Conservation (phyloP, 2,888 invertebrate species). For the Cinara cedri region DNA sequence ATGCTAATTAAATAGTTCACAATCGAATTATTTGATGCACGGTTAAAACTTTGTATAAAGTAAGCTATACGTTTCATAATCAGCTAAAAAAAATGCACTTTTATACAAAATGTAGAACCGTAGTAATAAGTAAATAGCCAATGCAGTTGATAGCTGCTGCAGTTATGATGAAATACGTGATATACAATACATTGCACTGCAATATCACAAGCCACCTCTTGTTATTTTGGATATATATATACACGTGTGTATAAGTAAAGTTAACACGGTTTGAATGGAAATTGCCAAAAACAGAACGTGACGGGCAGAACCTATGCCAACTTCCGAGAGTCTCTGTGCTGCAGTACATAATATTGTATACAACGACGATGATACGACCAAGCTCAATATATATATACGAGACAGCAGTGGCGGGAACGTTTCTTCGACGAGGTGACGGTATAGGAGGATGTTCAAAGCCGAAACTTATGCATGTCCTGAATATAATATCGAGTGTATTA, state of each 20-base stretch:
- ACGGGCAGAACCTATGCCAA: slow-evolving; percentile 36
- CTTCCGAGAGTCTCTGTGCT: slow-evolving; percentile 6
- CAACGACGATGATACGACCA: slow-evolving; percentile 9
- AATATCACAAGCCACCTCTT: slow-evolving; percentile 27
- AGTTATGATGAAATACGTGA: too few relatives aligned
- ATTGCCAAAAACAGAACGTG: slow-evolving; percentile 49
- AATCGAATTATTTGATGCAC: too few relatives aligned
- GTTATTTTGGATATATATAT: slow-evolving; percentile 19
- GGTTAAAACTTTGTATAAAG: too few relatives aligned
- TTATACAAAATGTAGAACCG: too few relatives aligned
- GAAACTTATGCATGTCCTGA: slow-evolving; percentile 51
- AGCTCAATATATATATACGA: background rate
- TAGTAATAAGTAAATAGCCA: too few relatives aligned
- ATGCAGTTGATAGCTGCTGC: too few relatives aligned
- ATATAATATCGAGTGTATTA: slow-evolving; percentile 46
- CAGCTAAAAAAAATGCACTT: background rate
- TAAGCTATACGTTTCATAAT: too few relatives aligned
- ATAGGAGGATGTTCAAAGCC: slow-evolving; percentile 37
- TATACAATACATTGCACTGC: too few relatives aligned
- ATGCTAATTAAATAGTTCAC: too few relatives aligned
- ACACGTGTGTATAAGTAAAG: slow-evolving; percentile 3
- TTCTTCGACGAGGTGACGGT: background rate
- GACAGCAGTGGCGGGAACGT: slow-evolving; percentile 10
- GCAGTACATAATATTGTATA: background rate
- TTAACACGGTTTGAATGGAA: slow-evolving; percentile 40